Percentiles rank a stretch among this genome's conserved stretches.
These are phyloP conservation scores for Gymnodraco acuticeps DNA, from an alignment of 2,797 vertebrate genomes.

Conservation along the genomic window DNA sequence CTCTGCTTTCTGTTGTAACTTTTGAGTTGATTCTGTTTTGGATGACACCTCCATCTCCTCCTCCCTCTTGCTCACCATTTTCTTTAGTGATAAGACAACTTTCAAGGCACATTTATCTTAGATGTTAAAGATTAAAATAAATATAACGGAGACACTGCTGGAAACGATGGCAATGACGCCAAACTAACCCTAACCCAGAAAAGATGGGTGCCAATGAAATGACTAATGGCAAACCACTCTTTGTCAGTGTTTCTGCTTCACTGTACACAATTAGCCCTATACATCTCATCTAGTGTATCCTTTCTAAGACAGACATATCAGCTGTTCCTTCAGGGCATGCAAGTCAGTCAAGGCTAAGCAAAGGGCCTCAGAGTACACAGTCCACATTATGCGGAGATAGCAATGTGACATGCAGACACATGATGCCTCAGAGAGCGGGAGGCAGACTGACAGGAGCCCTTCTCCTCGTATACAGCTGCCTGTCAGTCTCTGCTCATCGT, in stretches of 20 bases:
- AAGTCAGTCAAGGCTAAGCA: constrained; percentile 48
- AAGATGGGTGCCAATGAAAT: constrained; percentile 22
- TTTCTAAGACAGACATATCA: constrained; percentile 52
- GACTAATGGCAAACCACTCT: constrained; percentile 30
- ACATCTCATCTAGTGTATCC: constrained; percentile 18
- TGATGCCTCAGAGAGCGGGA: constrained; percentile 53
- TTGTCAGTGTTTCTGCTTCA: constrained; percentile 24
- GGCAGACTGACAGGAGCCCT: constrained; percentile 61
- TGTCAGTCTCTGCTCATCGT: constrained; percentile 66
- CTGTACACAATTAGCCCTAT: constrained; percentile 27
- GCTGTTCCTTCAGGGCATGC: constrained; percentile 31
- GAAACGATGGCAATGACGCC: background rate
- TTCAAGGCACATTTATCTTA: background rate
- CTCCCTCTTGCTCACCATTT: background rate
- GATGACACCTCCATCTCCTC: background rate
- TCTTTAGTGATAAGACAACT: background rate
- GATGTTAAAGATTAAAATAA: background rate
- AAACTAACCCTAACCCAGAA: constrained; percentile 19
- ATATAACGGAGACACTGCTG: background rate
- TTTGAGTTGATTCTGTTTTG: background rate
- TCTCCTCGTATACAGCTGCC: constrained; percentile 44
- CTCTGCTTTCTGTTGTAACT: background rate
- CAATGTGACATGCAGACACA: constrained; percentile 72
- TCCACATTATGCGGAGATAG: constrained; percentile 53
- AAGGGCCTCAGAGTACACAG: constrained; percentile 47